Evolutionary conservation across 2,888 invertebrate genomes (phyloP), one percentile per base, ranked within the genome.

Genomic region (Hypomecis punctinalis): DNA sequence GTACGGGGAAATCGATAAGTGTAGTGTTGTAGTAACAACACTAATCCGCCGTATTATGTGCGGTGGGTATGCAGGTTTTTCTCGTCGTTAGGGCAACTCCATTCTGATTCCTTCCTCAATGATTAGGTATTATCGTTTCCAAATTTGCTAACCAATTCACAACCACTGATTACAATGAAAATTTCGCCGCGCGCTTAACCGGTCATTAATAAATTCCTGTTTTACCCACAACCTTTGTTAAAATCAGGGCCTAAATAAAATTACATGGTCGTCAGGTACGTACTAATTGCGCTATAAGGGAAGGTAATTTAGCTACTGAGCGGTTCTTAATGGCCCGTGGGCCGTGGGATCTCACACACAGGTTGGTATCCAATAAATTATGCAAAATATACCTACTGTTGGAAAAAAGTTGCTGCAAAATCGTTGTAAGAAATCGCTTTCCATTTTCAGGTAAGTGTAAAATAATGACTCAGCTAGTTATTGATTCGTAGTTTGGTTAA

Each of bases 191-290:
- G 10, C 7, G 36, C 10, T 43, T 10, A 58, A 48, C 10, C 4
- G 36, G 35, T 23, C 43, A 35, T 8, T 54, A 54, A 42, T 45
- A 45, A 43, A 54, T 54, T 40, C n/a, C 42, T 42, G 6, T 51
- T 13, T 40, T 45, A 51, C 23, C 23, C 36, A 47, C 11, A 51
- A 51, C 36, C 60, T 47, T 54, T 2, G 57, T 55, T 54, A 68
- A 75, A 78, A 68, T 73, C 61, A 74, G 71, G 71, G 67, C 71
- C 74, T 74, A 69, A 73, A 75, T 74, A 73, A 73, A 79, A 77
- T 76, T 69, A 75, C 73, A 56, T 53, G 71, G 55, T 51, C 57
- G 43, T 57, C 48, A 54, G 47, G 59, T 23, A 23, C 23, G 23
- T 55, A 52, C 69, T 79, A 78, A 80, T 79, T 75, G 77, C 66